Evolutionary conservation across 2,797 vertebrate genomes (phyloP).

Genomic region (Pantherophis vulpinus): DNA sequence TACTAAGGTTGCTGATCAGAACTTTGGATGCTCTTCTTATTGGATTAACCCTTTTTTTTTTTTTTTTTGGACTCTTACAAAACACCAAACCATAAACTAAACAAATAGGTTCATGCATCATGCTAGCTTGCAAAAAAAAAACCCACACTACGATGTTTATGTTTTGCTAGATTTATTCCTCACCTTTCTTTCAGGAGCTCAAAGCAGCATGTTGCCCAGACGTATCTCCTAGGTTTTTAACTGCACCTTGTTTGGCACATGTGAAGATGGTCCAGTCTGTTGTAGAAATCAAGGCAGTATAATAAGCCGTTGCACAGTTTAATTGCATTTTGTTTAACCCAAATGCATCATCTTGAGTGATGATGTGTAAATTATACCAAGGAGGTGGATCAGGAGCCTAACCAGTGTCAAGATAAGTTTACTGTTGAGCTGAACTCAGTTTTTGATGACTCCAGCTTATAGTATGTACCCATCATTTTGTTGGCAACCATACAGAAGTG

Average conservation of each 20-base stretch:
- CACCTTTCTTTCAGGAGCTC: neutral
- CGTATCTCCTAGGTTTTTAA: neutral
- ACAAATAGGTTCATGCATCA: neutral
- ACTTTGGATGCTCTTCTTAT: constrained; percentile 30
- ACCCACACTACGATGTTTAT: neutral
- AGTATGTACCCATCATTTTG: neutral
- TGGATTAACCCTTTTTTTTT: neutral
- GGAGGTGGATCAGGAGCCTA: neutral
- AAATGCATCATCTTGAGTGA: neutral
- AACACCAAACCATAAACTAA: neutral
- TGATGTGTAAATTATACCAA: neutral
- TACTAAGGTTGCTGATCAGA: constrained; percentile 30
- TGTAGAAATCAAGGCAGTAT: neutral
- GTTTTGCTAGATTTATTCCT: neutral
- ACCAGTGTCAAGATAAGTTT: neutral
- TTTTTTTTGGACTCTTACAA: too few relatives aligned
- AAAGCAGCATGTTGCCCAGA: neutral
- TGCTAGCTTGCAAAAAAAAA: neutral
- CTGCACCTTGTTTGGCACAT: neutral
- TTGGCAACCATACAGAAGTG: neutral
- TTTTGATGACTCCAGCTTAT: neutral
- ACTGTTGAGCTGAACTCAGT: neutral
- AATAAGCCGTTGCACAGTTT: neutral
- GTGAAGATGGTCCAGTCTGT: neutral
- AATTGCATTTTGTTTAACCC: neutral